phyloP scores from a whole-genome alignment of 1,140 invertebrate genomes.

The Phymastichus coffea region DNA sequence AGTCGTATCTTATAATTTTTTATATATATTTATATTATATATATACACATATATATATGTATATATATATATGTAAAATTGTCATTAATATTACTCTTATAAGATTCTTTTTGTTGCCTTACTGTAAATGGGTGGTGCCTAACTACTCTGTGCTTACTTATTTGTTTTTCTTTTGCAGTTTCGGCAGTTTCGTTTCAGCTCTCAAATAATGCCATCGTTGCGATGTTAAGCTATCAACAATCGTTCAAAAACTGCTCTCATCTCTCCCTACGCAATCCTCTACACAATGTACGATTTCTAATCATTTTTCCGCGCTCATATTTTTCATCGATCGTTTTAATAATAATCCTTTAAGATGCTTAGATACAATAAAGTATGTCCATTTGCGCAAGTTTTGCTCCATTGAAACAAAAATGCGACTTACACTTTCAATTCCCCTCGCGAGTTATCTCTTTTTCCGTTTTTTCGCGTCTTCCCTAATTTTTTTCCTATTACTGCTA shows the following conservation, averaged over 20 bases:
- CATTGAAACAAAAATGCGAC: neutral
- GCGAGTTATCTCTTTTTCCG: too few relatives aligned
- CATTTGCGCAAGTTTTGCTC: conserved; percentile 24
- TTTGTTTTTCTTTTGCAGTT: conserved; percentile 36
- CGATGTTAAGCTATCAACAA: too few relatives aligned
- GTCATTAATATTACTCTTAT: conserved; percentile 51
- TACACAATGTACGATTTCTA: too few relatives aligned
- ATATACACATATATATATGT: conserved; percentile 20
- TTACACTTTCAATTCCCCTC: conserved; percentile 23
- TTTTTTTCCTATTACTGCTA: conserved; percentile 28
- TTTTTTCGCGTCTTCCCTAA: too few relatives aligned
- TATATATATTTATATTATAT: conserved; percentile 25
- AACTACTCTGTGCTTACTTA: conserved; percentile 47
- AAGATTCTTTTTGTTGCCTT: conserved; percentile 42
- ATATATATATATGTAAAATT: conserved; percentile 37
- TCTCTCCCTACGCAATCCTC: conserved; percentile 40
- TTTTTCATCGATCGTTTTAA: conserved; percentile 38
- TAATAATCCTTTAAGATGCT: conserved; percentile 49
- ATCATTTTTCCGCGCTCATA: conserved; percentile 34
- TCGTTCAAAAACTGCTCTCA: conserved; percentile 33
- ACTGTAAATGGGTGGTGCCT: conserved; percentile 49
- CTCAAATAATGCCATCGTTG: conserved; percentile 9
- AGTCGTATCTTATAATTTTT: conserved; percentile 43
- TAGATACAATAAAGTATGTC: conserved; percentile 43
- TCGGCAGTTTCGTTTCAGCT: conserved; percentile 28